These are phyloP conservation scores for Lineus longissimus DNA, from an alignment of 1,140 invertebrate species.

Conservation along the genomic window DNA sequence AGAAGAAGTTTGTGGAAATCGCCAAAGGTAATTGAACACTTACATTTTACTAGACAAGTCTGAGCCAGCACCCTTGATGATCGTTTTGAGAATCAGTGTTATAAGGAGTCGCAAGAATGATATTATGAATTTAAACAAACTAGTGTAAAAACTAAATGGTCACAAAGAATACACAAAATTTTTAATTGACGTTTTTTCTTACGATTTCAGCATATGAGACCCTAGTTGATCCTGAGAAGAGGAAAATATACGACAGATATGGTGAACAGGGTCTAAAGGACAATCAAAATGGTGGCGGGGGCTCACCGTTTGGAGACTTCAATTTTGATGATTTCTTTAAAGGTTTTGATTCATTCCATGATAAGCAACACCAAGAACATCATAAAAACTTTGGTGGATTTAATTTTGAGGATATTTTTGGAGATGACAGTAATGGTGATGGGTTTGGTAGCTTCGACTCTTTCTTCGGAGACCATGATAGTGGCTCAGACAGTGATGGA, in stretches of 20 bases:
- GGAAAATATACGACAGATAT: conserved; percentile 89
- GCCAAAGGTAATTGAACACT: conserved; percentile 45
- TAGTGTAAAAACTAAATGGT: too few species aligned
- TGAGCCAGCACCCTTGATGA: background rate
- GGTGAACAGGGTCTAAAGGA: conserved; percentile 56
- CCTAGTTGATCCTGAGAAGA: conserved; percentile 85
- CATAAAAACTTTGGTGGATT: background rate
- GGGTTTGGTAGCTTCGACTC: conserved; percentile 8
- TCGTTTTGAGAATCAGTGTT: background rate
- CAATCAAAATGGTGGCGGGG: conserved; percentile 18
- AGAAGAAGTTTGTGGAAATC: conserved; percentile 50
- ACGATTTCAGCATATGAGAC: conserved; percentile 80
- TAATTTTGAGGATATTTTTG: conserved; percentile 17
- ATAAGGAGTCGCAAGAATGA: background rate
- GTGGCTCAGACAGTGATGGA: background rate
- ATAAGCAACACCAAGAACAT: background rate
- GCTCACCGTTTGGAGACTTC: conserved; percentile 26
- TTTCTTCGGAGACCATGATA: conserved; percentile 1
- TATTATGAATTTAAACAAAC: background rate
- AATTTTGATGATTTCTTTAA: conserved; percentile 47
- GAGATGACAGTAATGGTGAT: background rate
- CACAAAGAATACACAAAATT: too few species aligned
- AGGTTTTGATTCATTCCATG: conserved; percentile 16
- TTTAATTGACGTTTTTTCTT: too few species aligned
- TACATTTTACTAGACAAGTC: background rate